Evolutionary conservation across 1,140 invertebrate species (phyloP).

Genomic region (Globodera ellingtonae): DNA sequence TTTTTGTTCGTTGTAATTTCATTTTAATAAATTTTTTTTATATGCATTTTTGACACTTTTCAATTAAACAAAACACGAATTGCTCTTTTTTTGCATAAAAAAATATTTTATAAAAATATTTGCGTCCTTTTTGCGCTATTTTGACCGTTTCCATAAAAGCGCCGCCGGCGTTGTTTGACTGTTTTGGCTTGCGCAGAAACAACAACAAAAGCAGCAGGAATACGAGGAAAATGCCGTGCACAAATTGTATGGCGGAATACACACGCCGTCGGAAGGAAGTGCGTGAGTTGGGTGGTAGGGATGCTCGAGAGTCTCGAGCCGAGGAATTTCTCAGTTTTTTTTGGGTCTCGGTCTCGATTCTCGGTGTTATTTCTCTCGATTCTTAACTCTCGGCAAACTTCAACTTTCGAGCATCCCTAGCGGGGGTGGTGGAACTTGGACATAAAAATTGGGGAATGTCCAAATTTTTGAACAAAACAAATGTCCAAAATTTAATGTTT

Average conservation of each 20-base stretch:
- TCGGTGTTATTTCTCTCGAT: no score
- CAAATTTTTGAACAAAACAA: no score
- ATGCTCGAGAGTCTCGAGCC: no score
- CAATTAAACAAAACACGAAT: not conserved
- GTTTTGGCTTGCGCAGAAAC: not conserved
- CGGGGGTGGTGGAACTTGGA: no score
- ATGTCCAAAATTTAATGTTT: no score
- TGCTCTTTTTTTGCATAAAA: not conserved
- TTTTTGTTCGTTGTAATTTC: no score
- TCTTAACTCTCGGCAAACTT: no score
- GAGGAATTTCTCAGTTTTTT: no score
- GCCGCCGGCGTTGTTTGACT: not conserved
- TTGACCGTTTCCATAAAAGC: no score
- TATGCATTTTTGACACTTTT: not conserved
- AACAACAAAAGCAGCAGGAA: not conserved
- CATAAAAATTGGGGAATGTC: no score
- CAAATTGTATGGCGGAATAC: constrained; percentile 37
- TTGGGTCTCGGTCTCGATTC: no score
- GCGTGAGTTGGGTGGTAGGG: not conserved
- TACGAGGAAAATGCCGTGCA: constrained; percentile 32
- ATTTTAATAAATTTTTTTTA: not conserved
- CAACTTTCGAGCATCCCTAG: no score
- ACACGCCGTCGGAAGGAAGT: constrained; percentile 27
- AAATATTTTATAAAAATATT: constrained; percentile 4
- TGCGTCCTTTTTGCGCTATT: not conserved